These are phyloP conservation scores for Triplophysa yarkandensis DNA, from an alignment of 2,797 vertebrate species.

Conservation along the genomic window DNA sequence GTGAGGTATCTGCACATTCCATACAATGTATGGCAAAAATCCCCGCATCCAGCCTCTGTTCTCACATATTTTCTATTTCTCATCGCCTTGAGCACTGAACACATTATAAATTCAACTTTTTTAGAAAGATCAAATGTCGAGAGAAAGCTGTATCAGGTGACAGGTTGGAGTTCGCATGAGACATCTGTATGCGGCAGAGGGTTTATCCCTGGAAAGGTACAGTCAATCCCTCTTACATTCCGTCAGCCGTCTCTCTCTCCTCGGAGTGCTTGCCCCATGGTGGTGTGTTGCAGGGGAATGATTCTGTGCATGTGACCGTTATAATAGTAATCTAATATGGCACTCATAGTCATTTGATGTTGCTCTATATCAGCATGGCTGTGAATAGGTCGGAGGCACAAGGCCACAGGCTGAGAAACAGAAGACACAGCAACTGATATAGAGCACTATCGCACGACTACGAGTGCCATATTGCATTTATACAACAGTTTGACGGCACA, in stretches of 20 bases:
- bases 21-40: conserved; percentile 78
- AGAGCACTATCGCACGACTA: too few relatives aligned
- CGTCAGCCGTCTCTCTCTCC: conserved; percentile 7
- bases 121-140: background rate
- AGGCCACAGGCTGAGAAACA: too few relatives aligned
- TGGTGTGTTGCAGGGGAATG: conserved; percentile 12
- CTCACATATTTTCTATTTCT: conserved; percentile 40
- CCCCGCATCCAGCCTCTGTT: conserved; percentile 43
- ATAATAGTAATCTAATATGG: too few relatives aligned
- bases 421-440: too few relatives aligned
- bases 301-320: conserved; percentile 14
- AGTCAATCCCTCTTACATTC: conserved; percentile 23
- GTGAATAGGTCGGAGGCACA: too few relatives aligned
- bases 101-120: background rate
- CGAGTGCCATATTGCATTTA: too few relatives aligned
- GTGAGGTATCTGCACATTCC: conserved; percentile 74
- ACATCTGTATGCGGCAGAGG: conserved; percentile 24
- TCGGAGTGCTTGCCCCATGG: background rate
- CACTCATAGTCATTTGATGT: too few relatives aligned
- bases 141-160: background rate
- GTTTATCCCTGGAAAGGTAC: conserved; percentile 32
- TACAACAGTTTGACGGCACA: too few relatives aligned
- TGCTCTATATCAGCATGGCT: too few relatives aligned
- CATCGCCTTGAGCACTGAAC: background rate
- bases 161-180: background rate